phyloP scores from a whole-genome alignment of 2,888 invertebrate genomes.

The Mactromeris polynyma region DNA sequence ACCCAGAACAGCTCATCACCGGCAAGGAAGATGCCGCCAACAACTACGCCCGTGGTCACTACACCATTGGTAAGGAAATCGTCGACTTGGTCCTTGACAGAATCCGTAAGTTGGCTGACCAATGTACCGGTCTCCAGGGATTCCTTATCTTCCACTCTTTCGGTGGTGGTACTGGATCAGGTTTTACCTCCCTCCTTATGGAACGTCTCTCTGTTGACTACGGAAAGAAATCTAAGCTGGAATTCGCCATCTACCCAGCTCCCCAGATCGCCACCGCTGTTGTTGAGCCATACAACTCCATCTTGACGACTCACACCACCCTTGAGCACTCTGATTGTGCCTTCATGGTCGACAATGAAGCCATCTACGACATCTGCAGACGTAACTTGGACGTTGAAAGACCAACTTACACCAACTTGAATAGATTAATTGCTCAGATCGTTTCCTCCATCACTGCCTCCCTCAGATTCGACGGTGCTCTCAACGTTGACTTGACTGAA shows the following conservation, averaged over 20 bases:
- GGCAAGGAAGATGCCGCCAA: slow-evolving; percentile 99
- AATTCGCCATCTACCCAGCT: slow-evolving; percentile 85
- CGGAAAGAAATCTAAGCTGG: slow-evolving; percentile 84
- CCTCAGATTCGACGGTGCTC: slow-evolving; percentile 76
- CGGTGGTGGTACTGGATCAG: slow-evolving; percentile 86
- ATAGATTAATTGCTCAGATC: slow-evolving; percentile 94
- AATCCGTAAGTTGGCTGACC: slow-evolving; percentile 87
- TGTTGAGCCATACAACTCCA: slow-evolving; percentile 85
- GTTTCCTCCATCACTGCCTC: slow-evolving; percentile 86
- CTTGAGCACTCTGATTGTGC: slow-evolving; percentile 85
- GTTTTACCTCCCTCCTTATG: slow-evolving; percentile 86
- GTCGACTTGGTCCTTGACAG: slow-evolving; percentile 89
- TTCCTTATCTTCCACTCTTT: slow-evolving; percentile 86
- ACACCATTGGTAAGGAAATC: slow-evolving; percentile 96
- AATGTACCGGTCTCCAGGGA: slow-evolving; percentile 86
- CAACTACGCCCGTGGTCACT: slow-evolving; percentile 98
- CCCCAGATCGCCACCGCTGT: slow-evolving; percentile 85
- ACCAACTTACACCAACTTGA: slow-evolving; percentile 91
- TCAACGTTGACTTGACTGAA: slow-evolving; percentile 88
- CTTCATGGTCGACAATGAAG: slow-evolving; percentile 97
- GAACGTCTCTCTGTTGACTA: slow-evolving; percentile 83
- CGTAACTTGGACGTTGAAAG: slow-evolving; percentile 93
- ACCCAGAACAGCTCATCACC: slow-evolving; percentile 98
- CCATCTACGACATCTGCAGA: slow-evolving; percentile 88
- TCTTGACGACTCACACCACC: slow-evolving; percentile 84